Conservation (phyloP, 2,888 invertebrate genomes). For the Mechanitis mazaeus region DNA sequence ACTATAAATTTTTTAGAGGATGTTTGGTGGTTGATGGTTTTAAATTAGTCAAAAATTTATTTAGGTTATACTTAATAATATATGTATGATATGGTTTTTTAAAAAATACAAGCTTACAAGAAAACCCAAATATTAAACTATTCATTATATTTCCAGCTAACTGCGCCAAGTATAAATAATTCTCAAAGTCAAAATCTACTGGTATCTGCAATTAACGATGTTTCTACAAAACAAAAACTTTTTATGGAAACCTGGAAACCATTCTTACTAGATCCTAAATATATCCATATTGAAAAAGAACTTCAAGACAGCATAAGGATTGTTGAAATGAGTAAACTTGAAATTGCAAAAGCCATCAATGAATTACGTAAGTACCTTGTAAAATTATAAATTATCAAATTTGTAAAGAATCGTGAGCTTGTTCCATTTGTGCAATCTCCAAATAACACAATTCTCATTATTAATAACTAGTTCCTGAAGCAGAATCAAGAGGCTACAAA, state of each 20-base stretch:
- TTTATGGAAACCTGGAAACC: constrained; percentile 25
- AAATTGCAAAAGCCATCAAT: constrained; percentile 6
- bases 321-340: constrained; percentile 7
- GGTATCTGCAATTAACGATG: constrained; percentile 29
- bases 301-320: constrained; percentile 6
- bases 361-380: constrained; percentile 5
- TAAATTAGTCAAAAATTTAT: no score
- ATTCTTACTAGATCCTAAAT: constrained; percentile 7
- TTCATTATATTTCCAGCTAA: constrained; percentile 31
- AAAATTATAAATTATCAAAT: not conserved
- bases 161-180: constrained; percentile 33
- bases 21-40: no score
- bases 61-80: not conserved
- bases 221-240: constrained; percentile 28
- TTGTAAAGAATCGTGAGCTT: not conserved
- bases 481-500: not conserved
- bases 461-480: not conserved
- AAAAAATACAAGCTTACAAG: no score
- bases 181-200: constrained; percentile 34
- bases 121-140: no score
- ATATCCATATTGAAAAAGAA: constrained; percentile 10
- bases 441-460: not conserved
- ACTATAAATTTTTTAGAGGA: no score
- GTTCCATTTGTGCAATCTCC: not conserved
- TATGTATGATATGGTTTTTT: no score